Percentiles rank a stretch among this genome's conserved stretches.
Conservation (phyloP, 2,888 invertebrate species). For the Dorcus hopei region DNA sequence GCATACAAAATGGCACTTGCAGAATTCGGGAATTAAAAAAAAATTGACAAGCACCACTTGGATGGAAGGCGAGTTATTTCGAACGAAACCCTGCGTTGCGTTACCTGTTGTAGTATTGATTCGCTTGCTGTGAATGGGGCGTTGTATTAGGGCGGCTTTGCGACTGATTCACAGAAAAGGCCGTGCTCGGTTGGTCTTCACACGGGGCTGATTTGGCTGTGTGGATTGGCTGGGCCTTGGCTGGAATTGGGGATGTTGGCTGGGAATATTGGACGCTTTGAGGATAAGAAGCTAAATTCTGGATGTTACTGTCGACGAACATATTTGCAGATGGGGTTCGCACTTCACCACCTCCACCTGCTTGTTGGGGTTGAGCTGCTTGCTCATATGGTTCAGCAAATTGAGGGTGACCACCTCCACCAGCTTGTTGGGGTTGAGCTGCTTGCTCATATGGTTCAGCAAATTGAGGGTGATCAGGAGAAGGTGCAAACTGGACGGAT, state of each 20-base stretch:
- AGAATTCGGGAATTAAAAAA: no score
- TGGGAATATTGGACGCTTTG: neutral
- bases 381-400: neutral
- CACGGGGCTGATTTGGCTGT: neutral
- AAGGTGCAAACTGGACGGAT: neutral
- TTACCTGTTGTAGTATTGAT: slow-evolving; percentile 20
- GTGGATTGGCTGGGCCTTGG: neutral
- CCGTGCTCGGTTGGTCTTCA: neutral
- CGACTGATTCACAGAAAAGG: neutral
- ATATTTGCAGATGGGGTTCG: no score
- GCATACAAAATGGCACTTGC: no score
- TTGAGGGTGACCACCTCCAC: no score
- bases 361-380: neutral
- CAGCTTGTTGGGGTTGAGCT: neutral
- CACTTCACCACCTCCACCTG: no score
- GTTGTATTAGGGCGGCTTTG: neutral
- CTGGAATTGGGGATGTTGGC: neutral
- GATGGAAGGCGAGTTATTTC: no score
- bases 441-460: neutral
- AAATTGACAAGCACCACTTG: no score
- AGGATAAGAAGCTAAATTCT: no score
- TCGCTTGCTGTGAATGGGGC: neutral
- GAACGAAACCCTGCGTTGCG: neutral
- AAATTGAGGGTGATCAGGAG: neutral
- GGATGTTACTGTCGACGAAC: no score